Conservation (phyloP, 2,113 vertebrate species). For the Saccopteryx bilineata region DNA sequence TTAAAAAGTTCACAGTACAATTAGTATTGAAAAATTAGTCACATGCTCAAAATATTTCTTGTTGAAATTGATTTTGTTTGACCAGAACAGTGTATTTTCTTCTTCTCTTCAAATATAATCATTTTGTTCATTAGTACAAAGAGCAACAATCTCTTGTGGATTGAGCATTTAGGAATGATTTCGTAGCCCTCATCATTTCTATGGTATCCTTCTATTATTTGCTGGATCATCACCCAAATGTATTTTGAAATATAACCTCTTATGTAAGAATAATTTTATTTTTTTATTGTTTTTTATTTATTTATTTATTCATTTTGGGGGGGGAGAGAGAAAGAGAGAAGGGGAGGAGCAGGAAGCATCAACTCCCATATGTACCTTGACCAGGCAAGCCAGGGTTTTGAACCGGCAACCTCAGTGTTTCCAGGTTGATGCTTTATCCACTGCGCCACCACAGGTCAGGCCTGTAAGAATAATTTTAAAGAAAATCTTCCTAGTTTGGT, state of each 20-base stretch:
- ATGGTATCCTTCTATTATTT: not conserved
- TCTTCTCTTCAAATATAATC: not conserved
- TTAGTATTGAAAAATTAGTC: slow-evolving; percentile 33
- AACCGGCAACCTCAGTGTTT: no score
- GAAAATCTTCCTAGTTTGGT: not conserved
- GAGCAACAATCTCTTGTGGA: not conserved
- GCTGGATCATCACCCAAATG: not conserved
- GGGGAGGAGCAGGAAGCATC: no score
- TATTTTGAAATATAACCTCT: slow-evolving; percentile 23
- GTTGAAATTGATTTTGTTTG: not conserved
- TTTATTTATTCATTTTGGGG: no score
- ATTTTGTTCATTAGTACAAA: slow-evolving; percentile 54
- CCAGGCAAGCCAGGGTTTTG: no score
- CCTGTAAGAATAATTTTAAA: not conserved
- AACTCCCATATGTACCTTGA: no score
- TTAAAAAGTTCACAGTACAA: slow-evolving; percentile 10
- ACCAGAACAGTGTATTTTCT: not conserved
- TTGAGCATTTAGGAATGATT: not conserved
- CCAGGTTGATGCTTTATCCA: no score
- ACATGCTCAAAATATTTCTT: not conserved
- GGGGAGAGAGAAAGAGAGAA: no score
- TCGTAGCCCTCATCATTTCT: not conserved
- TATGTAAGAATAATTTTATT: not conserved
- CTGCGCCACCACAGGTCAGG: no score
- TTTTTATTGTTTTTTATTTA: no score